Conservation (phyloP, 2,888 invertebrate species). For the Pyrgus malvae region DNA sequence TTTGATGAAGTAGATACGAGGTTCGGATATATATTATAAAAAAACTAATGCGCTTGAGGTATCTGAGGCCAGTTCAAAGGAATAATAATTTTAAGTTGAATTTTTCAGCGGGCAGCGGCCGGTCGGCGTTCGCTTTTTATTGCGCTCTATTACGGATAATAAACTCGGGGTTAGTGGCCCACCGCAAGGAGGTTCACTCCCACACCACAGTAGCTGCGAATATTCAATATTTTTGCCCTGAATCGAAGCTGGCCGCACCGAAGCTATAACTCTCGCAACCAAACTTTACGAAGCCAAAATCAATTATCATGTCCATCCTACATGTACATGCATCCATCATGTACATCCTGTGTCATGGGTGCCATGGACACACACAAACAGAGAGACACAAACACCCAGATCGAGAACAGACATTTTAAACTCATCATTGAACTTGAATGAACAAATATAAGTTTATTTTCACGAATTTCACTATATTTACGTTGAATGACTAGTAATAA, state of each 20-base stretch:
- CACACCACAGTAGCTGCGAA: slow-evolving; percentile 61
- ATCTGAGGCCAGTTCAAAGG: slow-evolving; percentile 52
- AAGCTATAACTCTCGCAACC: slow-evolving; percentile 44
- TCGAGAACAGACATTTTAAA: too few species aligned
- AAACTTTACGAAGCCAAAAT: slow-evolving; percentile 32
- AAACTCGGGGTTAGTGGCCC: slow-evolving; percentile 72
- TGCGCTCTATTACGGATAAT: slow-evolving; percentile 77
- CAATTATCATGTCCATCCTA: background rate
- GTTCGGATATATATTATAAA: slow-evolving; percentile 18
- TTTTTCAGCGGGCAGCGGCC: slow-evolving; percentile 70
- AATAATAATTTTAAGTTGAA: slow-evolving; percentile 70
- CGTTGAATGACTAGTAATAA: too few species aligned
- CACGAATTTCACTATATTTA: too few species aligned
- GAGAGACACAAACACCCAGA: too few species aligned
- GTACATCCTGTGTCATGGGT: too few species aligned
- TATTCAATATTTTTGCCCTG: slow-evolving; percentile 74
- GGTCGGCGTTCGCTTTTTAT: slow-evolving; percentile 71
- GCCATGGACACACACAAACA: too few species aligned
- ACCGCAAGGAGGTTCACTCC: slow-evolving; percentile 37
- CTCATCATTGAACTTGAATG: too few species aligned
- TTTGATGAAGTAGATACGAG: slow-evolving; percentile 21
- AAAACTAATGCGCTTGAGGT: slow-evolving; percentile 27
- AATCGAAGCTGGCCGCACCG: slow-evolving; percentile 49
- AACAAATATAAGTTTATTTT: too few species aligned
- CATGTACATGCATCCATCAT: too few species aligned